Conservation (phyloP, 2,888 invertebrate species). For the Tolmerus cingulatus region DNA sequence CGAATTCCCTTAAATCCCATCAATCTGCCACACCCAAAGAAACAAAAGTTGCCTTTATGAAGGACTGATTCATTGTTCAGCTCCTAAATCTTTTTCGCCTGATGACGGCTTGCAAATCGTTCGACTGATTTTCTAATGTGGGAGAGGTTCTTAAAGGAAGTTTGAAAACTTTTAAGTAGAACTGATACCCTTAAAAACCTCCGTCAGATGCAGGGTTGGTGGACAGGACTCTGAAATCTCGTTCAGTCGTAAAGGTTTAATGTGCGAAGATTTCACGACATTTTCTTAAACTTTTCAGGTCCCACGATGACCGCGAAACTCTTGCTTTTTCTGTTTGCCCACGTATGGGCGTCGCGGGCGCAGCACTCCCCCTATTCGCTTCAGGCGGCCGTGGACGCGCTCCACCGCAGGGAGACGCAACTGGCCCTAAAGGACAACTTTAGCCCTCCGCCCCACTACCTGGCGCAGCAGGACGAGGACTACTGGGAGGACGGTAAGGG, state of each 20-base stretch:
- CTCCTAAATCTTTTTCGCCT: background rate
- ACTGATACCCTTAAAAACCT: background rate
- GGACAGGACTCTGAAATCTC: background rate
- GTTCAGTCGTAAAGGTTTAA: background rate
- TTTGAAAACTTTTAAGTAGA: background rate
- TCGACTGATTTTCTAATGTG: background rate
- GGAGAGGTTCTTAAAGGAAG: background rate
- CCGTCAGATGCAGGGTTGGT: background rate
- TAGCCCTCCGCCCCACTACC: conserved; percentile 45
- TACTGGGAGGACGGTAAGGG: conserved; percentile 62
- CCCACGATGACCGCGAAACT: conserved; percentile 49
- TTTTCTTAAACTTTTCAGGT: conserved; percentile 21
- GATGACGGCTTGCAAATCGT: background rate
- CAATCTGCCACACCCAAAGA: background rate
- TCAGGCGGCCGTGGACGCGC: conserved; percentile 62
- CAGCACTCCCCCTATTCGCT: conserved; percentile 57
- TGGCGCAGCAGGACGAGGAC: conserved; percentile 54
- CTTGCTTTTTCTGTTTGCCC: conserved; percentile 50
- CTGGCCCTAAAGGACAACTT: conserved; percentile 53
- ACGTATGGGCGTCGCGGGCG: conserved; percentile 48
- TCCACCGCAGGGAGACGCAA: conserved; percentile 59
- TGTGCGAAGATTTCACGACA: background rate
- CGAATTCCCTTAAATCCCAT: background rate
- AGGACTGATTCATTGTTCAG: background rate
- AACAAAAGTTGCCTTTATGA: background rate